Percentiles rank a stretch among this genome's conserved stretches.
Evolutionary conservation across 2,113 vertebrate species (phyloP).

Genomic region (Ictidomys tridecemlineatus): DNA sequence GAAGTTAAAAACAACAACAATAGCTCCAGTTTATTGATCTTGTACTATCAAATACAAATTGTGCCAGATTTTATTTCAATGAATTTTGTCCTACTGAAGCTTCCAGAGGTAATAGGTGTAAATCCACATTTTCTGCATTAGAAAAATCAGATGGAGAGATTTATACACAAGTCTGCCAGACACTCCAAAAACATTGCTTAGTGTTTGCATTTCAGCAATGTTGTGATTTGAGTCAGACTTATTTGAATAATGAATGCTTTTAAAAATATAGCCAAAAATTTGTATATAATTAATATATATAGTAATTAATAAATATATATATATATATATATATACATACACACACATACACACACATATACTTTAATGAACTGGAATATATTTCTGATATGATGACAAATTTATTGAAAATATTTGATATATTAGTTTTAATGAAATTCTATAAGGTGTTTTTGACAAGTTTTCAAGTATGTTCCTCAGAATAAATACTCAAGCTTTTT

Average conservation of each 20-base stretch:
- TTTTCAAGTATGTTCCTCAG: background rate
- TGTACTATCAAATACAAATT: background rate
- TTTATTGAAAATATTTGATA: background rate
- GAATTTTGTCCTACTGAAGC: background rate
- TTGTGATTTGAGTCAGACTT: background rate
- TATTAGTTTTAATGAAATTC: conserved; percentile 30
- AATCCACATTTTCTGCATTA: background rate
- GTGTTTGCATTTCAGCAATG: background rate
- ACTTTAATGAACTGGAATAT: background rate
- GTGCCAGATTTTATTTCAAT: background rate
- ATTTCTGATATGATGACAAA: background rate
- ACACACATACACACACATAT: background rate
- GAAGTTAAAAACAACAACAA: background rate
- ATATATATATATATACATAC: no score
- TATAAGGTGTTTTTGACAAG: background rate
- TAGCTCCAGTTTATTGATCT: background rate
- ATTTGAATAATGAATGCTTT: background rate
- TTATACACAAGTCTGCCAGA: background rate
- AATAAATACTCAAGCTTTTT: conserved; percentile 19
- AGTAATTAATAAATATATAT: no score
- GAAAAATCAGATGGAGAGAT: background rate
- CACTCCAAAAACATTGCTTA: background rate
- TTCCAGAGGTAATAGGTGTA: background rate
- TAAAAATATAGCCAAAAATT: background rate
- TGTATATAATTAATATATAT: no score